Percentiles rank a stretch among this genome's conserved stretches.
Evolutionary conservation across 2,888 invertebrate species (phyloP).

Genomic region (Oscheius sp.): DNA sequence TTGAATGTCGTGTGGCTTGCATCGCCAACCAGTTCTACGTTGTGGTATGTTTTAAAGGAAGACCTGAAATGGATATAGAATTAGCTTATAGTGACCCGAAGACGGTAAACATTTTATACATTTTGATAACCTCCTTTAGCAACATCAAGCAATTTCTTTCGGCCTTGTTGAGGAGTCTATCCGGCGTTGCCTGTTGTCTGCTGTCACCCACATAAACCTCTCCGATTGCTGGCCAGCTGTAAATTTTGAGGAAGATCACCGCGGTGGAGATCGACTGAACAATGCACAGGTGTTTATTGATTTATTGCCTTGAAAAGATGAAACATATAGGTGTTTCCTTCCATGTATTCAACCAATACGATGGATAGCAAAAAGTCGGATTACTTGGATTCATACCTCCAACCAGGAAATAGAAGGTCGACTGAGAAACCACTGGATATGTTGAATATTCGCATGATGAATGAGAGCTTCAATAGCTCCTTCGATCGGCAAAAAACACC

Average conservation of each 20-base stretch:
- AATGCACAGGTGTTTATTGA: slow-evolving; percentile 3
- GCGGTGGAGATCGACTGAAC: neutral
- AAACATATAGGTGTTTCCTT: neutral
- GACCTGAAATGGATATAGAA: slow-evolving; percentile 65
- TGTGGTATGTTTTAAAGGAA: slow-evolving; percentile 68
- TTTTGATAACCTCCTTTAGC: slow-evolving; percentile 24
- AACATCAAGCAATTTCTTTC: slow-evolving; percentile 41
- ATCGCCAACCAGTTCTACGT: slow-evolving; percentile 69
- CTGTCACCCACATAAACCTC: slow-evolving; percentile 68
- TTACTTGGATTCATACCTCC: neutral
- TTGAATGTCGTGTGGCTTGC: slow-evolving; percentile 67
- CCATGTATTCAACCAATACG: slow-evolving; percentile 18
- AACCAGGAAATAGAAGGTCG: slow-evolving; percentile 1
- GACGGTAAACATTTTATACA: slow-evolving; percentile 34
- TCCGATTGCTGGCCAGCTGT: slow-evolving; percentile 45
- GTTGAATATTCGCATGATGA: neutral
- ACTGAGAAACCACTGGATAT: slow-evolving; percentile 12
- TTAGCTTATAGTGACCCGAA: slow-evolving; percentile 56
- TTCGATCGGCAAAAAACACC: neutral
- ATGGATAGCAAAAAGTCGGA: slow-evolving; percentile 14
- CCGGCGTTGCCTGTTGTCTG: slow-evolving; percentile 69
- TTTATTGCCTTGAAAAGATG: neutral
- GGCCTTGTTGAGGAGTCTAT: slow-evolving; percentile 69
- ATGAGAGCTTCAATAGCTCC: slow-evolving; percentile 3
- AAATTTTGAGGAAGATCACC: slow-evolving; percentile 24